A percentile compares a stretch with the other conserved stretches of the same genome.
phyloP scores from a whole-genome alignment of 2,113 vertebrate species.

The Campylorhamphus procurvoides region DNA sequence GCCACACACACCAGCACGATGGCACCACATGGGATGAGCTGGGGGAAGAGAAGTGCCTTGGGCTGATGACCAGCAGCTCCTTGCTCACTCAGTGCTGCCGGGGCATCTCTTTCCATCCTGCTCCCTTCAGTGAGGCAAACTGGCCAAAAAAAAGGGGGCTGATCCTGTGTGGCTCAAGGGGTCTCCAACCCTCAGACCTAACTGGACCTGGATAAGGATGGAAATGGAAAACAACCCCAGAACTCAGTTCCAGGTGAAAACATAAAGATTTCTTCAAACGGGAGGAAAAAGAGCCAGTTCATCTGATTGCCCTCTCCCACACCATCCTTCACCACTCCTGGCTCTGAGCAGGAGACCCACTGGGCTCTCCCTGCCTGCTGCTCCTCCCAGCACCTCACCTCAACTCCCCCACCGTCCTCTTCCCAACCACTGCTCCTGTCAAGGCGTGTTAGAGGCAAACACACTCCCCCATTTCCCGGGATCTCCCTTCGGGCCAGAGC shows the following conservation, averaged over 20 bases:
- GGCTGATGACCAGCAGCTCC: not conserved
- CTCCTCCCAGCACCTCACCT: not conserved
- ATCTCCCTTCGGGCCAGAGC: not conserved
- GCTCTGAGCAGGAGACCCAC: accelerated
- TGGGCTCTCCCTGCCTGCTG: not conserved
- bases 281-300: not conserved
- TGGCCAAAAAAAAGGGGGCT: not conserved
- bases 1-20: accelerated
- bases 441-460: not conserved
- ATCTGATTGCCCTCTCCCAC: not conserved
- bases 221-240: not conserved
- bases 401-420: not conserved
- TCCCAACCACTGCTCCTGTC: not conserved
- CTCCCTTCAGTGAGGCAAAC: not conserved
- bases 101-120: not conserved
- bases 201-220: not conserved
- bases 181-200: not conserved
- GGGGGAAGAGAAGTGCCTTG: not conserved
- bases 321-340: not conserved
- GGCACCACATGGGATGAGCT: accelerated
- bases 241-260: not conserved
- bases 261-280: not conserved
- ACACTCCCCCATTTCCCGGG: not conserved
- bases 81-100: accelerated
- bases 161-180: not conserved